These are phyloP conservation scores for Taurulus bubalis DNA, from an alignment of 2,113 vertebrate genomes.

Conservation along the genomic window DNA sequence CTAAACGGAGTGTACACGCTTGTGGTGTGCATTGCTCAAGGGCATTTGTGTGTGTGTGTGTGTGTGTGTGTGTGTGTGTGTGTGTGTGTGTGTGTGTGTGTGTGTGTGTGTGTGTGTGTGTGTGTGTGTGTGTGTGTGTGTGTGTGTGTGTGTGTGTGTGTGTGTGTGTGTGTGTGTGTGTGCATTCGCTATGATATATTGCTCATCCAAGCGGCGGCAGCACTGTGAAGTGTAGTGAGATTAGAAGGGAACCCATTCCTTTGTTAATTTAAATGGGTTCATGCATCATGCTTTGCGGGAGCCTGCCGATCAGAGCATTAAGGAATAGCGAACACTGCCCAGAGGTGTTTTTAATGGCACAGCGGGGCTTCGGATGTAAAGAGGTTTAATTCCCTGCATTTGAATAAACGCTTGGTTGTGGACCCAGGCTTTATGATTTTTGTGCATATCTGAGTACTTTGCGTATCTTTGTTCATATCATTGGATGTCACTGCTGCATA, in stretches of 20 bases:
- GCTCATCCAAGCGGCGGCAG: conserved; percentile 91
- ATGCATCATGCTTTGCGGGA: conserved; percentile 97
- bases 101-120: conserved; percentile 81
- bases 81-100: conserved; percentile 83
- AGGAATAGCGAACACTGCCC: conserved; percentile 90
- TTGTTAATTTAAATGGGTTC: conserved; percentile 99
- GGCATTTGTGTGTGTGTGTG: conserved; percentile 82
- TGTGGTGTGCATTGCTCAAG: conserved; percentile 90
- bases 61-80: conserved; percentile 71
- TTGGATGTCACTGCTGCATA: neutral
- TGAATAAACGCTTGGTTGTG: conserved; percentile 57
- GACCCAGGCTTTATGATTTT: conserved; percentile 28
- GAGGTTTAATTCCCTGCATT: conserved; percentile 73
- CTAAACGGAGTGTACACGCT: conserved; percentile 88
- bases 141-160: conserved; percentile 83
- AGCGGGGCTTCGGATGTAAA: conserved; percentile 86
- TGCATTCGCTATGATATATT: conserved; percentile 91
- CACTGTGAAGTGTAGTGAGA: conserved; percentile 93
- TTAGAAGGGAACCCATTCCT: conserved; percentile 96
- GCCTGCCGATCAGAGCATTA: conserved; percentile 91
- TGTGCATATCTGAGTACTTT: conserved; percentile 27
- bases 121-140: conserved; percentile 76
- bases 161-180: conserved; percentile 81
- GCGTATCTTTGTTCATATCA: conserved; percentile 19
- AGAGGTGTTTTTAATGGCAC: conserved; percentile 98